Conservation (phyloP, 2,113 vertebrate genomes). For the Laterallus jamaicensis region DNA sequence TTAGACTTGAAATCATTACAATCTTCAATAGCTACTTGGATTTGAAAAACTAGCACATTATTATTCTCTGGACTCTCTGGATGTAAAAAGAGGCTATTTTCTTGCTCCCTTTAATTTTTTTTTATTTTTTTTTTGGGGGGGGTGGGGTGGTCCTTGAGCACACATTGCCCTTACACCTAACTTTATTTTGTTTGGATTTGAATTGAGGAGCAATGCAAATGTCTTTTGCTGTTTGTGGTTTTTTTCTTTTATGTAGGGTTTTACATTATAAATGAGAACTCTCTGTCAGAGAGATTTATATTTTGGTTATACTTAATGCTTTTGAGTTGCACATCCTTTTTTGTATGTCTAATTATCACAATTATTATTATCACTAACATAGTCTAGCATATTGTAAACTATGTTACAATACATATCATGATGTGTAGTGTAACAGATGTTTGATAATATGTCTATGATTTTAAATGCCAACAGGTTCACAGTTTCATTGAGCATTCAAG, state of each 20-base stretch:
- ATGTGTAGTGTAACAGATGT: background rate
- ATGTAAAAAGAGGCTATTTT: constrained; percentile 76
- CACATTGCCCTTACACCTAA: constrained; percentile 69
- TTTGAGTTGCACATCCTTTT: constrained; percentile 24
- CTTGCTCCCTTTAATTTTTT: constrained; percentile 19
- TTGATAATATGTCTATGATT: constrained; percentile 1
- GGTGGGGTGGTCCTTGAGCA: background rate
- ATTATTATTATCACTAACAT: constrained; percentile 11
- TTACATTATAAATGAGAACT: constrained; percentile 66
- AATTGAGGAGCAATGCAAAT: constrained; percentile 58
- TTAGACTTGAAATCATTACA: constrained; percentile 80
- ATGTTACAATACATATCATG: constrained; percentile 3
- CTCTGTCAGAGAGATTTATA: constrained; percentile 36
- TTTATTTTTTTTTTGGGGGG: background rate
- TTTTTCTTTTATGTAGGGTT: constrained; percentile 65
- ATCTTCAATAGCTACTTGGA: constrained; percentile 78
- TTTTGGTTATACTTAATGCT: constrained; percentile 59
- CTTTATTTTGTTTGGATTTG: constrained; percentile 64
- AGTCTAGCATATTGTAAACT: background rate
- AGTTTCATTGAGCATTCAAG: background rate
- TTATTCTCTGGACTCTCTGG: constrained; percentile 77
- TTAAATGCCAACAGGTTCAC: background rate
- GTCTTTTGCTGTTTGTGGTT: constrained; percentile 22
- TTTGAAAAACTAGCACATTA: constrained; percentile 78
- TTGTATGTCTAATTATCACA: constrained; percentile 20